Evolutionary conservation across 2,797 vertebrate genomes (phyloP).

Genomic region (Neosilurus hyrtlii): DNA sequence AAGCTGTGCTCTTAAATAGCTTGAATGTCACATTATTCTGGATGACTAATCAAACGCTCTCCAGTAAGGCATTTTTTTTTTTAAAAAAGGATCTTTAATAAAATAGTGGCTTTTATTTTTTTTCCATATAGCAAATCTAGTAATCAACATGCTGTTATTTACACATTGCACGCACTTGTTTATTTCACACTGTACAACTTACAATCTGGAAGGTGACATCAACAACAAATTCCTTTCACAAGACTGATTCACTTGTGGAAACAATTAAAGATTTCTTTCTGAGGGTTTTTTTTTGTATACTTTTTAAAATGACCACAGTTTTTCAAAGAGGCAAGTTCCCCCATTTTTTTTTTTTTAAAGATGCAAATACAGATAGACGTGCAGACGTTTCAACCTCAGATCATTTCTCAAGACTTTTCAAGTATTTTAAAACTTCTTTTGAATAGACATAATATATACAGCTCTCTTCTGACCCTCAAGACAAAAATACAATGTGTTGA

Average conservation of each 20-base stretch:
- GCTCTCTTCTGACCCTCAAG: conserved; percentile 50
- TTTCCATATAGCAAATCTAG: conserved; percentile 93
- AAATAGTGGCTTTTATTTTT: conserved; percentile 98
- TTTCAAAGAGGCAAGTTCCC: conserved; percentile 78
- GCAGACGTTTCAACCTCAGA: conserved; percentile 75
- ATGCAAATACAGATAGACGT: conserved; percentile 85
- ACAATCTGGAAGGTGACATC: conserved; percentile 84
- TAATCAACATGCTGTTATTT: conserved; percentile 93
- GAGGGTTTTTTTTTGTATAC: conserved; percentile 64
- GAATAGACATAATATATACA: conserved; percentile 54
- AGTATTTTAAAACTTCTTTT: conserved; percentile 68
- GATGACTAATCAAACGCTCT: conserved; percentile 61
- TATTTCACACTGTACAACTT: conserved; percentile 86
- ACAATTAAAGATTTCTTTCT: conserved; percentile 67
- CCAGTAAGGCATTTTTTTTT: conserved; percentile 76
- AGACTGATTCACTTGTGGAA: conserved; percentile 75
- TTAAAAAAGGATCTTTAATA: conserved; percentile 89
- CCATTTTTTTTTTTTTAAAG: conserved; percentile 72
- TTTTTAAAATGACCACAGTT: conserved; percentile 74
- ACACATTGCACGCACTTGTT: conserved; percentile 87
- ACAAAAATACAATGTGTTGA: conserved; percentile 46
- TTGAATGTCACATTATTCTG: conserved; percentile 43
- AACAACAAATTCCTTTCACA: conserved; percentile 82
- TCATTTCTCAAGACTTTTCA: conserved; percentile 65
- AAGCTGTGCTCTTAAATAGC: conserved; percentile 40